Conservation (phyloP, 2,113 vertebrate species). For the Pseudopodoces humilis region DNA sequence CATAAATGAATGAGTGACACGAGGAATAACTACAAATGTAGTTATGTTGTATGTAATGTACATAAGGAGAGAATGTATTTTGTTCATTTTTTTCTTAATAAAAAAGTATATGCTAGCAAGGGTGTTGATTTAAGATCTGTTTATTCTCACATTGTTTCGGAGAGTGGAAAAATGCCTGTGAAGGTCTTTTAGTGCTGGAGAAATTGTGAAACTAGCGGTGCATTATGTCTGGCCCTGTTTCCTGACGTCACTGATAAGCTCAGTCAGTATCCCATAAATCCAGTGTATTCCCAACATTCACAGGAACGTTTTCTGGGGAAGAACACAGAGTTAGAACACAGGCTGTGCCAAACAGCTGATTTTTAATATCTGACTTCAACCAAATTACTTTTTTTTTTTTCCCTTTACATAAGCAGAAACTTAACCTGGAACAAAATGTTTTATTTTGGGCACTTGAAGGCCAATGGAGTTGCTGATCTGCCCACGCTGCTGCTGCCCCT, state of each 20-base stretch:
- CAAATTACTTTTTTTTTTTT: background rate
- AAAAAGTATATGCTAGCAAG: slow-evolving; percentile 73
- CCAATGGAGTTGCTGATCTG: background rate
- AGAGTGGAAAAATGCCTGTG: background rate
- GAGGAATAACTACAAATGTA: slow-evolving; percentile 76
- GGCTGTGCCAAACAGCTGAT: background rate
- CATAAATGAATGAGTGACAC: slow-evolving; percentile 78
- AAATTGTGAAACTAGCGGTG: background rate
- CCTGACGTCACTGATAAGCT: background rate
- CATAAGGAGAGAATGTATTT: slow-evolving; percentile 99
- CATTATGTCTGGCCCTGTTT: background rate
- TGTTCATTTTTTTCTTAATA: slow-evolving; percentile 90
- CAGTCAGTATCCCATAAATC: background rate
- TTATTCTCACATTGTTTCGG: fast-evolving
- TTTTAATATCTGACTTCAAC: background rate
- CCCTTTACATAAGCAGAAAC: background rate
- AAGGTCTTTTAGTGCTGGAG: background rate
- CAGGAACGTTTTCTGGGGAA: background rate
- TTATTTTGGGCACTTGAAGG: background rate
- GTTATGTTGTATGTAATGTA: slow-evolving; percentile 97
- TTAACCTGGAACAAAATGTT: background rate
- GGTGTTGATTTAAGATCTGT: background rate
- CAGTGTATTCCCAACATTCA: background rate
- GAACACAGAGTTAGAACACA: fast-evolving
- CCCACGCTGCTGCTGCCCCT: background rate